Evolutionary conservation across 2,113 vertebrate species (phyloP).

Genomic region (Notechis scutatus): DNA sequence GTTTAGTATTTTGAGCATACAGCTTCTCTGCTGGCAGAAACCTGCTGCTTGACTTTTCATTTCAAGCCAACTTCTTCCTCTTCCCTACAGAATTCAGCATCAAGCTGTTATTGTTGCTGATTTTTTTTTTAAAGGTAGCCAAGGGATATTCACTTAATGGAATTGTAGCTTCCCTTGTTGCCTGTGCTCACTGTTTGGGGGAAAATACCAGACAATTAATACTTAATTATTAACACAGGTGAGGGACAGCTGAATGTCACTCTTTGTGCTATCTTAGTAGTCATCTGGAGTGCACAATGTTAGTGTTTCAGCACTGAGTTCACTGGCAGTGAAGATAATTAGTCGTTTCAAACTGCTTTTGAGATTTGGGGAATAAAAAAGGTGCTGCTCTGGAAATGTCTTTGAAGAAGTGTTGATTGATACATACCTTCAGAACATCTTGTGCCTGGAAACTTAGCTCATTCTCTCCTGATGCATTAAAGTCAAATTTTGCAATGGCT

Average conservation of each 20-base stretch:
- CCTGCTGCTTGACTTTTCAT: background rate
- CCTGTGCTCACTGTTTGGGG: background rate
- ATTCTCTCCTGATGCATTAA: slow-evolving; percentile 79
- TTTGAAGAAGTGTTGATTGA: background rate
- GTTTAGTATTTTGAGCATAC: background rate
- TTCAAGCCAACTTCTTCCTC: background rate
- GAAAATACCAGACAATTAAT: background rate
- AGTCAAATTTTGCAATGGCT: slow-evolving; percentile 86
- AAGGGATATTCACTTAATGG: background rate
- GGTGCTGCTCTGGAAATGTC: background rate
- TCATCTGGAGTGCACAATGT: background rate
- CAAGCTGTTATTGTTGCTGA: background rate
- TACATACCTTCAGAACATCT: slow-evolving; percentile 86
- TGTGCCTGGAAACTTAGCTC: slow-evolving; percentile 91
- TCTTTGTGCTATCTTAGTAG: background rate
- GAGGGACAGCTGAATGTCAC: background rate
- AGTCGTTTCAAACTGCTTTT: background rate
- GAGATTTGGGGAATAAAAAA: background rate
- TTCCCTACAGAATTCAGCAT: background rate
- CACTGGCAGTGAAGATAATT: background rate
- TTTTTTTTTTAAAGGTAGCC: background rate
- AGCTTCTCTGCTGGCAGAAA: background rate
- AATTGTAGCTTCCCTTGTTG: background rate
- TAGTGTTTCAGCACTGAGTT: background rate
- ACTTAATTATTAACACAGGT: background rate